Evolutionary conservation across 2,113 vertebrate species (phyloP).

Genomic region (Hippocampus abdominalis): DNA sequence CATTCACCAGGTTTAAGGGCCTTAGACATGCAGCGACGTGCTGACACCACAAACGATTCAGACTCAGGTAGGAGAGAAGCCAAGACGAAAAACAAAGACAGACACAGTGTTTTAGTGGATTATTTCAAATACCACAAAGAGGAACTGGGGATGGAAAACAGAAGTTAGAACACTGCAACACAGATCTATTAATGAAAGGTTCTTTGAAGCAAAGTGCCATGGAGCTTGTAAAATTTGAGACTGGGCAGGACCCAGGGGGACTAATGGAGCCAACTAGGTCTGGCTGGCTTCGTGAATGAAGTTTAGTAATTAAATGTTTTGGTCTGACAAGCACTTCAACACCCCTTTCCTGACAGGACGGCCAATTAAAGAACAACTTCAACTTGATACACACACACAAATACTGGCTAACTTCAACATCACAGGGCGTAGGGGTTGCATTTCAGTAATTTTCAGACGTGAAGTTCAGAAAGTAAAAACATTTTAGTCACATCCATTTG

Average conservation of each 20-base stretch:
- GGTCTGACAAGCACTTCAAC: conserved; percentile 31
- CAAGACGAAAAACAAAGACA: conserved; percentile 1
- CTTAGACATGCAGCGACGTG: conserved; percentile 16
- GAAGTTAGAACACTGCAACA: background rate
- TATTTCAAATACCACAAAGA: background rate
- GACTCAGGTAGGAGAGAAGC: background rate
- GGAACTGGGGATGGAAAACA: conserved; percentile 1
- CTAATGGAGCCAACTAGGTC: conserved; percentile 12
- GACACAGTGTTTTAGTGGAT: too few species aligned
- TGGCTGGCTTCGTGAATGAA: conserved; percentile 43
- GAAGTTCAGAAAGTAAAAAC: background rate
- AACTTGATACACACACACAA: conserved; percentile 16
- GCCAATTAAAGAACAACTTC: conserved; percentile 44
- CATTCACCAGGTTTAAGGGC: background rate
- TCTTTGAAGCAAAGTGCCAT: background rate
- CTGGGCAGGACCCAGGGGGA: conserved; percentile 24
- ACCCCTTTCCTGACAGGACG: conserved; percentile 48
- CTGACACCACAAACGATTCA: background rate
- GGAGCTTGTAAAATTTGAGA: conserved; percentile 24
- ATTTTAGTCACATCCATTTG: background rate
- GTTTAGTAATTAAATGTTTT: conserved; percentile 30
- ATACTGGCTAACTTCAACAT: background rate
- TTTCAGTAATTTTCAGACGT: background rate
- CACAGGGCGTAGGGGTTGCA: background rate
- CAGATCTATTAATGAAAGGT: background rate